These are phyloP conservation scores for Conops quadrifasciatus DNA, from an alignment of 2,888 invertebrate species.

Conservation along the genomic window DNA sequence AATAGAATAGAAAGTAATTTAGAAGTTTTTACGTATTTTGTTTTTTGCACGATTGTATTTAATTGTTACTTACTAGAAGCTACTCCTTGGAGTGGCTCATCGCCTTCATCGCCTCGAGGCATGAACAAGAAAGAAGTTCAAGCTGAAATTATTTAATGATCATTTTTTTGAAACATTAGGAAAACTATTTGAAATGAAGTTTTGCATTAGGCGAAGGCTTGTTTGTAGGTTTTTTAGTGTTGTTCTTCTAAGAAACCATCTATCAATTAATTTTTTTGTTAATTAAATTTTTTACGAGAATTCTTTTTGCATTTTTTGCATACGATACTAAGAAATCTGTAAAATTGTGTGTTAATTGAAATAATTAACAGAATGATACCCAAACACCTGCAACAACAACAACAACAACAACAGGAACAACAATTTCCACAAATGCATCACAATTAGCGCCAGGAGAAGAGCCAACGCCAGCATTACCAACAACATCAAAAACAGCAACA, in stretches of 20 bases:
- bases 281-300: neutral
- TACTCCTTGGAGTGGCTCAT: too few species aligned
- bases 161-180: conserved; percentile 37
- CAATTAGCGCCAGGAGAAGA: conserved; percentile 60
- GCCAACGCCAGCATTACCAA: conserved; percentile 54
- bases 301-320: neutral
- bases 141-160: too few species aligned
- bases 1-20: too few species aligned
- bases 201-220: too few species aligned
- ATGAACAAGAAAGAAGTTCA: too few species aligned
- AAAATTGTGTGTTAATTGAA: conserved; percentile 56
- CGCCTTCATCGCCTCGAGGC: too few species aligned
- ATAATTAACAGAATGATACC: conserved; percentile 64
- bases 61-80: too few species aligned
- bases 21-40: too few species aligned
- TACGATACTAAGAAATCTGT: conserved; percentile 9
- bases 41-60: too few species aligned
- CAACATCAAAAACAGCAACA: conserved; percentile 41
- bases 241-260: neutral
- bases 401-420: conserved; percentile 60
- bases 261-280: conserved; percentile 1
- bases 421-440: conserved; percentile 49
- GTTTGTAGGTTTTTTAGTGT: neutral
- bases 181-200: conserved; percentile 31
- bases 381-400: conserved; percentile 51